Base-by-base conservation (phyloP, 2,888 invertebrate species). In the Taphrorychus bicolor region DNA sequence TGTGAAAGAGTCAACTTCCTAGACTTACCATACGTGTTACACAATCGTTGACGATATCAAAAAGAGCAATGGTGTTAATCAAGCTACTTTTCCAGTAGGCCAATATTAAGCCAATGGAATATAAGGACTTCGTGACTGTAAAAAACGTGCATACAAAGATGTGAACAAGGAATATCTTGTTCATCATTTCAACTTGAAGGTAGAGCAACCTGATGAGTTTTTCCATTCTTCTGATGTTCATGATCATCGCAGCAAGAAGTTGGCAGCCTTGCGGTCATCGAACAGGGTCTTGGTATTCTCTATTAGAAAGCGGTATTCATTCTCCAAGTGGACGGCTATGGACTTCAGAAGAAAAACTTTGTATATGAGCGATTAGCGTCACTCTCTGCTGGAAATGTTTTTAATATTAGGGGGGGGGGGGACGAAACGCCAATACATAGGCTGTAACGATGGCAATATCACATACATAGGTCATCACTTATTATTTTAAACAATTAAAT, bases 101-200 rank as follows among this genome's bases (percentile, higher is more conserved):
- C 1, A 62, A 14, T 3, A 59, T 4, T n/a, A 52, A 67, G 16
- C 58, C 57, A 5, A 69, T 16, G 5, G 45, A 60, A 56, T 71
- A 61, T 5, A 65, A 22, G 9, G 58, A 54, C 14, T 40, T 61
- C 14, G 67, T 61, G 14, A 71, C 17, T 4, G 66, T 57, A 11
- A 65, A 48, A 0, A 60, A 52, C 1, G 58, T 42, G 17, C 57
- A 52, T 4, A 69, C 45, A 42, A 69, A 67, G 41, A 71, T 56
- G 14, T 51, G 18, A 61, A 64, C 64, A 2, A 66, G 62, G 41
- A 67, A 71, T 7, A 67, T 56, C 16, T 24, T 16, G 14, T 71
- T 69, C 2, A 66, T 14, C 17, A 24, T 16, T 51, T 62, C 53
- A 9, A 65, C 48, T 17, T 53, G 11, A 11, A 59, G 56, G 45